Evolutionary conservation across 2,113 vertebrate genomes (phyloP), one percentile per base, ranked within the genome.

Genomic region (Syngnathoides biaculeatus): DNA sequence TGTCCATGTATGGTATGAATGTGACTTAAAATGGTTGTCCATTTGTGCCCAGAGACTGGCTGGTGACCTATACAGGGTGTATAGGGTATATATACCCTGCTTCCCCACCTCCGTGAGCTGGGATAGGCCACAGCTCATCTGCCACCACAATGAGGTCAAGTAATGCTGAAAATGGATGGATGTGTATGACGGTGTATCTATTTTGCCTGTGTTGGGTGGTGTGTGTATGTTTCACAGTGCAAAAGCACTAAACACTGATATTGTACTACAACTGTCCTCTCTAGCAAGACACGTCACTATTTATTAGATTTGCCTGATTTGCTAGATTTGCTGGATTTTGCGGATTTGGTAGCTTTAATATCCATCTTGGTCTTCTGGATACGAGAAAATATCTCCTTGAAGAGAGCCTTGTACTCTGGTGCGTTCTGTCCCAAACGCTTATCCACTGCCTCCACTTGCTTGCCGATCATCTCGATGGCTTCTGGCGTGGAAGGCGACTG

Each of bases 341-440:
- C 74, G 59, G 85, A 82, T 89, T 89, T 85, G 76, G 93, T 94
- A 79, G 95, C 91, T 1, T 92, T 96, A 86, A 98, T 96, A 88
- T 98, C 95, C 0, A 94, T 94, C 93, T 98, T 99, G 69, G 95
- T 98, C 83, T 96, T 99, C 91, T 98, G 96, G 86, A 99, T 97
- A 58, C 96, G 94, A 69, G 95, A 95, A 83, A 99, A 99, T 88
- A 99, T 99, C 91, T 99, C 97, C 75, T 98, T 96, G 79, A 99
- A 99, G 58, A 99, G 95, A 5, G 96, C 95, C 85, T 99, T 99
- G 91, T 99, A 99, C 84, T 99, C 97, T 0, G 97, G 97, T 58
- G 98, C 95, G 87, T 94, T 96, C 83, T 98, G 96, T 67, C 95
- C 94, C 85, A 97, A 92, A 65, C 96, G 80, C 84, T 96, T 97